These are phyloP conservation scores for Zophobas morio DNA, from an alignment of 1,140 invertebrate species.

Conservation along the genomic window DNA sequence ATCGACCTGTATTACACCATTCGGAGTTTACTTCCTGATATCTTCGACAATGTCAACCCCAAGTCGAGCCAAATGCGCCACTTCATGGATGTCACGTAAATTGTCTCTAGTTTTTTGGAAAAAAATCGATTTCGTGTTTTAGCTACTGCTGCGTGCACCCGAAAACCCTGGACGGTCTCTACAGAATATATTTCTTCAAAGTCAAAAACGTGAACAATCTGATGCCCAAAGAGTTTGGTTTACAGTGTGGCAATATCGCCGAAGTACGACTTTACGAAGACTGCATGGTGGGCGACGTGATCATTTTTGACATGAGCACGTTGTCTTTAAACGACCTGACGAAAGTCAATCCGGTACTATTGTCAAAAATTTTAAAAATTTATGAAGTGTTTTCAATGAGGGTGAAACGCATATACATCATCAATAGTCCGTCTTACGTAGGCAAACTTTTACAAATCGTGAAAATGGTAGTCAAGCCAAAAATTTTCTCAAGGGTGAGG, in stretches of 20 bases:
- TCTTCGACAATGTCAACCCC: conserved; percentile 7
- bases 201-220: background rate
- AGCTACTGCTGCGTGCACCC: too few species aligned
- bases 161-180: background rate
- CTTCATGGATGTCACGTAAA: background rate
- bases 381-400: background rate
- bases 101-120: too few species aligned
- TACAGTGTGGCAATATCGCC: background rate
- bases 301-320: background rate
- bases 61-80: background rate
- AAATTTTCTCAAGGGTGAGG: conserved; percentile 22
- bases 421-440: background rate
- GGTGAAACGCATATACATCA: conserved; percentile 3
- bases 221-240: too few species aligned
- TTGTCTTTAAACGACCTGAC: background rate
- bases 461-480: conserved; percentile 8
- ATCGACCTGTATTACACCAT: conserved; percentile 46
- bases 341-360: background rate
- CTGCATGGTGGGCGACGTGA: background rate
- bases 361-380: background rate
- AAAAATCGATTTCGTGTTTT: too few species aligned
- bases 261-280: conserved; percentile 1
- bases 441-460: background rate
- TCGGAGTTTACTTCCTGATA: conserved; percentile 19
- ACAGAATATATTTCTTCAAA: background rate